A percentile compares a stretch with the other conserved stretches of the same genome.
These are phyloP conservation scores for Drosophila tripunctata DNA, from an alignment of 2,888 invertebrate genomes.

Conservation along the genomic window DNA sequence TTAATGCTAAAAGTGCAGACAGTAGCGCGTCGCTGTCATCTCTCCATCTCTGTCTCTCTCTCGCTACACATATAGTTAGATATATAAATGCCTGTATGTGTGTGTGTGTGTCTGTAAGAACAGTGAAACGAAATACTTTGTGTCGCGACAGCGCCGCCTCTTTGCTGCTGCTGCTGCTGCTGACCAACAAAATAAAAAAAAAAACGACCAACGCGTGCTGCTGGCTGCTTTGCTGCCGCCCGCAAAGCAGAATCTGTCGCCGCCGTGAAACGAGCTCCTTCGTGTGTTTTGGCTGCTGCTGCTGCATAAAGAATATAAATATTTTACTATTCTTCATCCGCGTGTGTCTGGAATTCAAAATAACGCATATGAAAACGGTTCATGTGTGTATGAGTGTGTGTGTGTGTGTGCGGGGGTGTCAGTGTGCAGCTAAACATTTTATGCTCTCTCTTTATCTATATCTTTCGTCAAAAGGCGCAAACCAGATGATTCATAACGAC, in stretches of 20 bases:
- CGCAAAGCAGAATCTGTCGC: constrained; percentile 56
- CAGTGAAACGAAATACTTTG: constrained; percentile 45
- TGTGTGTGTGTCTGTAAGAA: constrained; percentile 28
- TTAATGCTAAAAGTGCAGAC: constrained; percentile 36
- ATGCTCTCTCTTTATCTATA: constrained; percentile 59
- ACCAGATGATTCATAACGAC: constrained; percentile 58
- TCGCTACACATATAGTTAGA: too few species aligned
- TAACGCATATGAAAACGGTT: constrained; percentile 31
- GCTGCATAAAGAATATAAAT: constrained; percentile 59
- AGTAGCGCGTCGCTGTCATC: not conserved
- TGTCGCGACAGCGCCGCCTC: constrained; percentile 18
- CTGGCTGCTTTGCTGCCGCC: constrained; percentile 63
- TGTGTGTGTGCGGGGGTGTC: constrained; percentile 15
- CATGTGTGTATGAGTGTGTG: constrained; percentile 8
- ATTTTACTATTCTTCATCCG: constrained; percentile 48
- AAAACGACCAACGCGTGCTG: constrained; percentile 71
- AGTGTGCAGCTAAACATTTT: constrained; percentile 44
- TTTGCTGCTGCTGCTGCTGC: too few species aligned
- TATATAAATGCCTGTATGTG: constrained; percentile 10
- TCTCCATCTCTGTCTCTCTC: constrained; percentile 12
- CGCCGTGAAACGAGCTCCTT: constrained; percentile 44
- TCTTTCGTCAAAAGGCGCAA: constrained; percentile 49
- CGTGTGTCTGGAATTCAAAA: constrained; percentile 72
- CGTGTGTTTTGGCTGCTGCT: constrained; percentile 22
- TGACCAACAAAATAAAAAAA: constrained; percentile 45